phyloP scores from a whole-genome alignment of 1,140 invertebrate species.

The Trichonephila clavipes region DNA sequence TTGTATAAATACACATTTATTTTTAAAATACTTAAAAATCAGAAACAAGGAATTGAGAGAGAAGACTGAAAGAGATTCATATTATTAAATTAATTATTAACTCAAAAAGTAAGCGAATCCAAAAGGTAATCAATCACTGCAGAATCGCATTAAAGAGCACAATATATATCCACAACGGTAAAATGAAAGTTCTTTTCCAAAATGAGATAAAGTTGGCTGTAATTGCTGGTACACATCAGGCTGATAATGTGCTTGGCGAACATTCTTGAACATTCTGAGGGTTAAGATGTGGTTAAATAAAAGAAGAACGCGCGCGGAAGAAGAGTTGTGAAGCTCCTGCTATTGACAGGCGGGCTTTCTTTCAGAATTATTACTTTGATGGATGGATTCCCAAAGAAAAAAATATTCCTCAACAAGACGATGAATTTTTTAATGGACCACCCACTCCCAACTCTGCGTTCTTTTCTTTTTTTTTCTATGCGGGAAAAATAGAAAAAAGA shows the following conservation, averaged over 20 bases:
- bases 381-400: neutral
- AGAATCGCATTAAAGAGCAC: no score
- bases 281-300: neutral
- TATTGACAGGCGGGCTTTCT: slow-evolving; percentile 53
- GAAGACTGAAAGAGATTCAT: no score
- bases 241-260: neutral
- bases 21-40: no score
- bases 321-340: neutral
- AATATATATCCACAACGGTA: neutral
- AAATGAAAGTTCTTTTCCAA: neutral
- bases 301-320: neutral
- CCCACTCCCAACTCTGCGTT: slow-evolving; percentile 1
- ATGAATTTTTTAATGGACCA: slow-evolving; percentile 54
- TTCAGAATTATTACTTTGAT: slow-evolving; percentile 54
- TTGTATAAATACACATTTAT: no score
- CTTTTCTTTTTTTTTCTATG: neutral
- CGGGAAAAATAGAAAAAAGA: neutral
- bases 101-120: no score
- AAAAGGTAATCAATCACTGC: no score
- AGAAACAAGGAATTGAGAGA: no score
- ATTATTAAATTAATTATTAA: no score
- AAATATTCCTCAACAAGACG: slow-evolving; percentile 36
- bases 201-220: neutral
- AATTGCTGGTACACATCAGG: neutral
- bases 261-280: neutral